These are phyloP conservation scores for Drosophila quadrilineata DNA, from an alignment of 1,140 invertebrate species.

Conservation along the genomic window DNA sequence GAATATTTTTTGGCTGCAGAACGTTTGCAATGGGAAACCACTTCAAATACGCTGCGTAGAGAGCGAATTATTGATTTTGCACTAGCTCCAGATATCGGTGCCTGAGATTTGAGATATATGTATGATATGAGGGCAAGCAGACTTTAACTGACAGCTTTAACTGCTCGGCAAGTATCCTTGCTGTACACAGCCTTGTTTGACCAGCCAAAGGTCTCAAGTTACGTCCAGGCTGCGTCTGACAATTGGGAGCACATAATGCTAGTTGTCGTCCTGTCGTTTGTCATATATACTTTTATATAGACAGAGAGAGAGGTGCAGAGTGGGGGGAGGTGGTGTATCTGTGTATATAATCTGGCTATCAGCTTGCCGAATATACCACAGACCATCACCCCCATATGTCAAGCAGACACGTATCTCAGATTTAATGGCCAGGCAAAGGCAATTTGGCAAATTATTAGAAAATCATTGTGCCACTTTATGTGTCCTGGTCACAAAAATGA, in stretches of 20 bases:
- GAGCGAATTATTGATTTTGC: slow-evolving; percentile 63
- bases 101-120: slow-evolving; percentile 24
- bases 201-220: slow-evolving; percentile 44
- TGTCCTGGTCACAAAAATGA: slow-evolving; percentile 34
- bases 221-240: slow-evolving; percentile 43
- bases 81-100: slow-evolving; percentile 59
- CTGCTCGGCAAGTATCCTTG: slow-evolving; percentile 8
- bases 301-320: slow-evolving; percentile 12
- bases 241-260: slow-evolving; percentile 55
- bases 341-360: slow-evolving; percentile 65
- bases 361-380: slow-evolving; percentile 17
- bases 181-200: neutral
- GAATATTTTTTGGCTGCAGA: slow-evolving; percentile 16
- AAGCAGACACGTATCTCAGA: slow-evolving; percentile 67
- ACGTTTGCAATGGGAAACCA: slow-evolving; percentile 52
- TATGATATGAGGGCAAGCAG: neutral
- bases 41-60: slow-evolving; percentile 38
- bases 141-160: slow-evolving; percentile 43
- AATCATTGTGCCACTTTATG: slow-evolving; percentile 78
- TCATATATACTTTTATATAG: slow-evolving; percentile 12
- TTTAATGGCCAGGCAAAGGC: slow-evolving; percentile 77
- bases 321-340: slow-evolving; percentile 17
- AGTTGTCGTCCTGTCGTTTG: slow-evolving; percentile 23
- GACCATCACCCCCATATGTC: slow-evolving; percentile 28
- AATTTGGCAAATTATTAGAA: slow-evolving; percentile 81